Evolutionary conservation across 2,888 invertebrate species (phyloP).

Genomic region (Embidobia sp.): DNA sequence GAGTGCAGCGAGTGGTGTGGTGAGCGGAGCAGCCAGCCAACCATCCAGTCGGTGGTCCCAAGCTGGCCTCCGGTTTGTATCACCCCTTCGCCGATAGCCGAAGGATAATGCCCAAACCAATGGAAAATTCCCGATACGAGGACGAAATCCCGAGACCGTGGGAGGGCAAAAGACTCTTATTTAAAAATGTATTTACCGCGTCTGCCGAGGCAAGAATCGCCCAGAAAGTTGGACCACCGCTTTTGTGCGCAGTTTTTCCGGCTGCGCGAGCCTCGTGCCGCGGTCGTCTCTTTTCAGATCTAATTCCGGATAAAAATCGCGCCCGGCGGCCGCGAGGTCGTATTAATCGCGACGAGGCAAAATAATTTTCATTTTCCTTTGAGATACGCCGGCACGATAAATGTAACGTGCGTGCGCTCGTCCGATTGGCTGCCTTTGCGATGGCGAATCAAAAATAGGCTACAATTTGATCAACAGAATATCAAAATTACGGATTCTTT

Average conservation of each 20-base stretch:
- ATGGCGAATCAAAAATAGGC: too few species aligned
- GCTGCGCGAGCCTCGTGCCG: too few species aligned
- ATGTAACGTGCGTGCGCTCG: neutral
- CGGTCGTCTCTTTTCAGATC: conserved; percentile 16
- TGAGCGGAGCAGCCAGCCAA: conserved; percentile 64
- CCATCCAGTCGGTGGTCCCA: conserved; percentile 56
- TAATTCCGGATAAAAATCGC: conserved; percentile 50
- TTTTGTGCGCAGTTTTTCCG: conserved; percentile 34
- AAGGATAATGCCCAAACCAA: conserved; percentile 80
- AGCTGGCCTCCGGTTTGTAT: conserved; percentile 76
- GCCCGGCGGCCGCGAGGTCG: conserved; percentile 66
- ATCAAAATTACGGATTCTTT: too few species aligned
- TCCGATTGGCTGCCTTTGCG: too few species aligned
- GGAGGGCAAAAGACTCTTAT: conserved; percentile 79
- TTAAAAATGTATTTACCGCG: conserved; percentile 81
- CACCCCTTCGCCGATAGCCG: conserved; percentile 71
- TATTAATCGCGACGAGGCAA: conserved; percentile 67
- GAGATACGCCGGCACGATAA: conserved; percentile 53
- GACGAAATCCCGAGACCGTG: conserved; percentile 76
- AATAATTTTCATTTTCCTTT: conserved; percentile 60
- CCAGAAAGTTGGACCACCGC: conserved; percentile 57
- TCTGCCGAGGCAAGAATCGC: conserved; percentile 69
- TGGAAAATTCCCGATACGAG: conserved; percentile 81
- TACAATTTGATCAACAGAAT: too few species aligned
- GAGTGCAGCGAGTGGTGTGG: too few species aligned